These are phyloP conservation scores for Megalopta genalis DNA, from an alignment of 1,140 invertebrate genomes.

Conservation along the genomic window DNA sequence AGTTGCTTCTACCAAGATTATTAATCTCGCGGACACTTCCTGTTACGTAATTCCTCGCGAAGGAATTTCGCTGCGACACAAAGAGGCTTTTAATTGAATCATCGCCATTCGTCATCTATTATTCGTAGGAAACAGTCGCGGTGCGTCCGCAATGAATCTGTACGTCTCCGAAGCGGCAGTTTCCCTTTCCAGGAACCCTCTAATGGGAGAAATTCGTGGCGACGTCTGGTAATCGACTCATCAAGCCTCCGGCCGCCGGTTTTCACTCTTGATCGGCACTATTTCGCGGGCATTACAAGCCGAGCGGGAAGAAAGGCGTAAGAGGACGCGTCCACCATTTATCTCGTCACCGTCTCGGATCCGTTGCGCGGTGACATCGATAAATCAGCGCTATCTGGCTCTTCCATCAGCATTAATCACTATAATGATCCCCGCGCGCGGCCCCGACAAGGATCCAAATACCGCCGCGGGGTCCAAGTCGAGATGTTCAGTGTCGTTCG, in stretches of 20 bases:
- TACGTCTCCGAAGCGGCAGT: not conserved
- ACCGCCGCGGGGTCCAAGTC: slow-evolving; percentile 60
- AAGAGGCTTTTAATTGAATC: not conserved
- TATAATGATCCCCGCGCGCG: slow-evolving; percentile 74
- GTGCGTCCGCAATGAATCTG: not conserved
- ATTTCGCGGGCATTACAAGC: slow-evolving; percentile 51
- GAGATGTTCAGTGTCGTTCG: slow-evolving; percentile 67
- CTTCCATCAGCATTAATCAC: slow-evolving; percentile 79
- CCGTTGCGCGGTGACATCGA: slow-evolving; percentile 75
- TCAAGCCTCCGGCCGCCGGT: slow-evolving; percentile 1
- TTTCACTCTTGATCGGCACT: slow-evolving; percentile 39
- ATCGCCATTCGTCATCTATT: not conserved
- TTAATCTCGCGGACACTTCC: too few species aligned
- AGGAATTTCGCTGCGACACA: too few species aligned
- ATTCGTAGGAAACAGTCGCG: not conserved
- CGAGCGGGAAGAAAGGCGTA: slow-evolving; percentile 47
- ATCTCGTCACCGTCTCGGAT: slow-evolving; percentile 76
- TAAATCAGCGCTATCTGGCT: slow-evolving; percentile 78
- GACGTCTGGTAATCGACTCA: slow-evolving; percentile 26
- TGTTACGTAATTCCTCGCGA: too few species aligned
- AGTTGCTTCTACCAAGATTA: too few species aligned
- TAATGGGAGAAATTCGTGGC: slow-evolving; percentile 41
- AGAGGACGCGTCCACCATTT: slow-evolving; percentile 68
- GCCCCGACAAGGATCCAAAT: slow-evolving; percentile 69
- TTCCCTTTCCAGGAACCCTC: slow-evolving; percentile 16